Percentiles rank a stretch among this genome's conserved stretches.
Evolutionary conservation across 2,888 invertebrate genomes (phyloP).

Genomic region (Rhabditoides inermis): DNA sequence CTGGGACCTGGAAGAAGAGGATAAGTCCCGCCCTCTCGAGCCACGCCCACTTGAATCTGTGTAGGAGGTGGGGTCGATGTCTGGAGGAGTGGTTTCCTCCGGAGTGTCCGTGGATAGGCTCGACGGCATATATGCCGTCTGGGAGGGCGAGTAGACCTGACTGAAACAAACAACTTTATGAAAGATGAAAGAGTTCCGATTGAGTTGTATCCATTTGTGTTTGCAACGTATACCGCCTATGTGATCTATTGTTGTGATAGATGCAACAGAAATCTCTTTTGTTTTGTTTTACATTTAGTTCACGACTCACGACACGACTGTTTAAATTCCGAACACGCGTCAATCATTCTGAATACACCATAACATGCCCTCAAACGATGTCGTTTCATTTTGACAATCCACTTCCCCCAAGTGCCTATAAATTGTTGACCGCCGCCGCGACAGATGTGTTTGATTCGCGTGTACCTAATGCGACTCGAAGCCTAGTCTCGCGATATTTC

Average conservation of each 20-base stretch:
- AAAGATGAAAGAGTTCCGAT: not conserved
- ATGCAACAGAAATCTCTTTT: not conserved
- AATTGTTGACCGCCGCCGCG: too few relatives aligned
- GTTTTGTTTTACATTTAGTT: not conserved
- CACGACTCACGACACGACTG: too few relatives aligned
- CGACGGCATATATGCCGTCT: constrained; percentile 43
- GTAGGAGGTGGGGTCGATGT: constrained; percentile 2
- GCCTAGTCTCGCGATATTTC: too few relatives aligned
- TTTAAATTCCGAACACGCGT: too few relatives aligned
- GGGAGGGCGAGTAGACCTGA: constrained; percentile 45
- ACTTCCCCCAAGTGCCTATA: too few relatives aligned
- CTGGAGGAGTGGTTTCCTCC: too few relatives aligned
- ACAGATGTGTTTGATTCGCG: too few relatives aligned
- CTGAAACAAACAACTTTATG: constrained; percentile 19
- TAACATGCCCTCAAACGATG: too few relatives aligned
- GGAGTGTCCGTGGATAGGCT: constrained; percentile 34
- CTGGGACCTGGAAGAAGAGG: not conserved
- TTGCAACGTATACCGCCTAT: not conserved
- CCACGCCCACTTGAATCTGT: not conserved
- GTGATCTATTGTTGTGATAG: not conserved
- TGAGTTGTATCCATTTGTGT: not conserved
- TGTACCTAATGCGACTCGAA: too few relatives aligned
- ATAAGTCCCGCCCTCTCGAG: not conserved
- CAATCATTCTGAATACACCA: too few relatives aligned
- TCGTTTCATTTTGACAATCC: too few relatives aligned